Conservation (phyloP, 1,140 invertebrate genomes). For the Anastatus disparis region DNA sequence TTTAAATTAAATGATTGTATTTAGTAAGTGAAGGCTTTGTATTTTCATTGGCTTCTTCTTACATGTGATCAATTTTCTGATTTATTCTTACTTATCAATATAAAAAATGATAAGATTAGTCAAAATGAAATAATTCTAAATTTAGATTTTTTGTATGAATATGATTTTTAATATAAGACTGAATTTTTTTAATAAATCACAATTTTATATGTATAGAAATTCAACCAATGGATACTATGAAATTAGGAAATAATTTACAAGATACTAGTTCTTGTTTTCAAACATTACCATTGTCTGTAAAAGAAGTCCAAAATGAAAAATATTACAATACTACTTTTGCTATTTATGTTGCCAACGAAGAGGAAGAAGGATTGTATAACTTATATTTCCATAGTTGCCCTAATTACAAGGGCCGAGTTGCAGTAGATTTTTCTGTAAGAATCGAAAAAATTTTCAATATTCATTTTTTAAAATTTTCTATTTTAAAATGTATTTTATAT, state of each 20-base stretch:
- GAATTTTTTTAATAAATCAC: background rate
- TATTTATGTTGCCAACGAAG: conserved; percentile 79
- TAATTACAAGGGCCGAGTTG: conserved; percentile 71
- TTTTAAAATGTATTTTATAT: background rate
- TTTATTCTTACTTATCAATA: background rate
- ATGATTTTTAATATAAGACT: background rate
- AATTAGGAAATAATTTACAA: background rate
- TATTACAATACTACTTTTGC: conserved; percentile 72
- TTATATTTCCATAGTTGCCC: conserved; percentile 96
- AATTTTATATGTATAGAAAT: conserved; percentile 44
- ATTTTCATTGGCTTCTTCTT: background rate
- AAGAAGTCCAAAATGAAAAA: conserved; percentile 50
- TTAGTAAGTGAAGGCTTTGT: background rate
- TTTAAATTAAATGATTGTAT: conserved; percentile 46
- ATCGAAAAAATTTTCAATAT: background rate
- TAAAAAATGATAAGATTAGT: background rate
- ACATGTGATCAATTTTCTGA: background rate
- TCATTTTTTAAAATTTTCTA: background rate
- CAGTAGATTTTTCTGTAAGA: conserved; percentile 75
- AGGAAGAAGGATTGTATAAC: conserved; percentile 94
- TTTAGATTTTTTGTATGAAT: background rate
- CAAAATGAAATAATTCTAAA: too few relatives aligned
- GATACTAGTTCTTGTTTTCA: conserved; percentile 50
- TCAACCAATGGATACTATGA: conserved; percentile 7
- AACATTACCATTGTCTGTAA: conserved; percentile 54